These are phyloP conservation scores for Kobus ellipsiprymnus DNA, from an alignment of 2,113 vertebrate genomes.

Conservation along the genomic window DNA sequence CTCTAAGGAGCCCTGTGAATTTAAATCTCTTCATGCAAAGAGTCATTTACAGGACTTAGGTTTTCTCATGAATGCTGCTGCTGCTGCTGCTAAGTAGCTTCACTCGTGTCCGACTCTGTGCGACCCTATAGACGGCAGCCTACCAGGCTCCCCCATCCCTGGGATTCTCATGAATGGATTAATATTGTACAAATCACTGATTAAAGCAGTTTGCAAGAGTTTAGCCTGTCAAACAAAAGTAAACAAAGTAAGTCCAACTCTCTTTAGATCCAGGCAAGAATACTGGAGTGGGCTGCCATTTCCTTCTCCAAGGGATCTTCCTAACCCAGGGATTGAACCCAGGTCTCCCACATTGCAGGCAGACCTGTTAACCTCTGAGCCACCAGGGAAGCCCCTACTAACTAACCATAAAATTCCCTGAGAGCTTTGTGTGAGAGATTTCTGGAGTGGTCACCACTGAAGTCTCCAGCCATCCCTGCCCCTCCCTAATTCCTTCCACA, in stretches of 20 bases:
- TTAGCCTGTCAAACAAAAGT: not conserved
- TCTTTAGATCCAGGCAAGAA: not conserved
- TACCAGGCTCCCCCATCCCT: too few species aligned
- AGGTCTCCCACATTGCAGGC: too few species aligned
- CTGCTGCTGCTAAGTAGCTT: too few species aligned
- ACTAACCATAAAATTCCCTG: not conserved
- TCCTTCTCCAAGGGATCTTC: too few species aligned
- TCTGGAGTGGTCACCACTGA: not conserved
- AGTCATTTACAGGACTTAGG: not conserved
- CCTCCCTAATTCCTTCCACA: not conserved
- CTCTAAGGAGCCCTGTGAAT: not conserved
- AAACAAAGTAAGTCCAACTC: not conserved
- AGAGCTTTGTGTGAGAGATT: not conserved
- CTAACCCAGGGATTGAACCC: too few species aligned
- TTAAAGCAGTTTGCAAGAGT: not conserved
- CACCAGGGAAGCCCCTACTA: too few species aligned
- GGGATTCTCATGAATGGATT: not conserved
- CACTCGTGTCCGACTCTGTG: too few species aligned
- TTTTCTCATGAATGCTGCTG: not conserved
- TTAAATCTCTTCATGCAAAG: not conserved
- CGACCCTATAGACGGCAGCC: too few species aligned
- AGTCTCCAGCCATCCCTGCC: not conserved
- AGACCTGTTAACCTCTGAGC: too few species aligned
- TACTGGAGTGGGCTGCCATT: too few species aligned
- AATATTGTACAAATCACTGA: not conserved